Evolutionary conservation across 2,113 vertebrate genomes (phyloP).

Genomic region (Charina bottae): DNA sequence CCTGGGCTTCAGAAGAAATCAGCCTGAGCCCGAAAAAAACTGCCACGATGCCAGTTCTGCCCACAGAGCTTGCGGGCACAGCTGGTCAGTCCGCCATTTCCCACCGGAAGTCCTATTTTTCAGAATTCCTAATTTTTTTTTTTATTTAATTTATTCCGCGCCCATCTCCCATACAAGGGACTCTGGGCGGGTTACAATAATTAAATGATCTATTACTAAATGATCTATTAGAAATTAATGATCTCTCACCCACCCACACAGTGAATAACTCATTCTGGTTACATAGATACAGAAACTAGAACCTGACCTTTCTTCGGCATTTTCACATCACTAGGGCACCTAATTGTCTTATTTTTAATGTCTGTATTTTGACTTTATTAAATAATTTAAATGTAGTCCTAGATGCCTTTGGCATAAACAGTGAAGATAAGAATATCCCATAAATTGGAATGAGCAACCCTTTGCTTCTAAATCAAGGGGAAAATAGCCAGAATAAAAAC

Average conservation of each 20-base stretch:
- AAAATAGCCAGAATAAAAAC: slow-evolving; percentile 52
- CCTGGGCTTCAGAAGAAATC: no score
- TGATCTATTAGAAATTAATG: no score
- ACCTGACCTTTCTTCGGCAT: not conserved
- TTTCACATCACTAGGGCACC: not conserved
- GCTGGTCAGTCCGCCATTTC: no score
- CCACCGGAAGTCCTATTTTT: no score
- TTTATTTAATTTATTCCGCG: no score
- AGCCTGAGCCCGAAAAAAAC: no score
- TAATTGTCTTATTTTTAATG: slow-evolving; percentile 24
- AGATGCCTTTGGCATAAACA: not conserved
- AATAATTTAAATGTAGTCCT: slow-evolving; percentile 21
- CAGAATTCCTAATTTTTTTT: no score
- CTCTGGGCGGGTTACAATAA: no score
- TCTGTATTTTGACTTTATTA: slow-evolving; percentile 36
- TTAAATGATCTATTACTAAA: no score
- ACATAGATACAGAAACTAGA: not conserved
- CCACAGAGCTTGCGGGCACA: no score
- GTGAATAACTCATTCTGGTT: not conserved
- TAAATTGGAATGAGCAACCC: not conserved
- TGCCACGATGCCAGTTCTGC: no score
- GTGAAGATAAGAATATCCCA: not conserved
- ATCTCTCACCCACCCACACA: not conserved
- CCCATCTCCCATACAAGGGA: no score
- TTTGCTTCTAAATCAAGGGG: slow-evolving; percentile 13